Evolutionary conservation across 2,113 vertebrate species (phyloP).

Genomic region (Fregetta grallaria): DNA sequence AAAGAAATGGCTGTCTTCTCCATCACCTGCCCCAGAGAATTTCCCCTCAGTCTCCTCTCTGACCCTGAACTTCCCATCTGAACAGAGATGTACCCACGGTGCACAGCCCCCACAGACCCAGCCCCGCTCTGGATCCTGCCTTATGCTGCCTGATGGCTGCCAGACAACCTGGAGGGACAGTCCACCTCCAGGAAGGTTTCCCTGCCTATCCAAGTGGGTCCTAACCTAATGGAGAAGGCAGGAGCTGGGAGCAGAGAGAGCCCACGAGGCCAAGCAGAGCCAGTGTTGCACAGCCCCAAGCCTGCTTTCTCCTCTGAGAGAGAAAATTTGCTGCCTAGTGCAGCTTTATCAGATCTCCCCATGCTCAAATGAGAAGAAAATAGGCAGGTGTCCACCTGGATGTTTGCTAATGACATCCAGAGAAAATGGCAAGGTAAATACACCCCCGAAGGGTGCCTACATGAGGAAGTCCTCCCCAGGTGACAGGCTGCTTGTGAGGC

Average conservation of each 20-base stretch:
- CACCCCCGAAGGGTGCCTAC: accelerated
- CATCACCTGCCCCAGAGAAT: not conserved
- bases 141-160: not conserved
- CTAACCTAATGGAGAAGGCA: not conserved
- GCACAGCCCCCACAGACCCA: not conserved
- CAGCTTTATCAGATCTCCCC: not conserved
- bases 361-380: not conserved
- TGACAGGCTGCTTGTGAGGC: not conserved
- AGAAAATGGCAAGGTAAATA: not conserved
- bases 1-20: not conserved
- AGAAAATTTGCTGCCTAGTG: not conserved
- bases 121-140: not conserved
- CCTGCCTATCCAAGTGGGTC: accelerated
- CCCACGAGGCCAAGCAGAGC: not conserved
- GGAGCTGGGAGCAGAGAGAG: not conserved
- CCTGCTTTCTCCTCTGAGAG: not conserved
- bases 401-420: not conserved
- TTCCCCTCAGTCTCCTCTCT: not conserved
- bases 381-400: not conserved
- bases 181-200: not conserved
- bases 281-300: not conserved
- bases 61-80: not conserved
- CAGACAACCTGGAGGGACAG: not conserved
- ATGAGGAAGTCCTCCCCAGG: not conserved
- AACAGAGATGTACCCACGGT: not conserved